phyloP scores from a whole-genome alignment of 2,113 vertebrate genomes.

The Neofelis nebulosa region DNA sequence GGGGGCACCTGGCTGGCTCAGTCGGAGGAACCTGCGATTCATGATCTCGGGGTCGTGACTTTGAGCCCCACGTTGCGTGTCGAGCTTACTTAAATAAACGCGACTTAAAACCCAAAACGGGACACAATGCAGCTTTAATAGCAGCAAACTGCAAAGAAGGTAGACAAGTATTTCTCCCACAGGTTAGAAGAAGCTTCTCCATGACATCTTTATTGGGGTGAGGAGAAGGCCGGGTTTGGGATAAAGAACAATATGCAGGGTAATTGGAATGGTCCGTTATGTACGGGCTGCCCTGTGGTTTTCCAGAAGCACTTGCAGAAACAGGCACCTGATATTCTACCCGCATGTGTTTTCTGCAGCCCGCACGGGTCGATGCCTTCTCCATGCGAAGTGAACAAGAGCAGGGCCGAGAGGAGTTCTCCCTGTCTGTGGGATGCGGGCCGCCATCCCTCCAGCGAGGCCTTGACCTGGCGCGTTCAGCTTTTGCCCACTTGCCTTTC shows the following conservation, averaged over 20 bases:
- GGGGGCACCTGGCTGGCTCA: too few species aligned
- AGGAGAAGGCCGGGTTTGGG: conserved; percentile 12
- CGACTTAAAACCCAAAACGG: neutral
- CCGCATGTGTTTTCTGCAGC: neutral
- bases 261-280: conserved; percentile 29
- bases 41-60: too few species aligned
- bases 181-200: conserved; percentile 1
- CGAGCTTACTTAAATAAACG: too few species aligned
- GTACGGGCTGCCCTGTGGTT: neutral
- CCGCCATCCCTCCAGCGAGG: conserved; percentile 1
- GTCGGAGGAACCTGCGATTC: too few species aligned
- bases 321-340: neutral
- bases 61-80: too few species aligned
- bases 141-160: conserved; percentile 7
- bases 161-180: neutral
- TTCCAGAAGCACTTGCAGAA: conserved; percentile 48
- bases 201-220: neutral
- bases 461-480: neutral
- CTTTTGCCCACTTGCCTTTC: neutral
- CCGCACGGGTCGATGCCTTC: conserved; percentile 3
- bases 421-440: neutral
- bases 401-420: neutral
- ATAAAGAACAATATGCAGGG: neutral
- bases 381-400: conserved; percentile 57
- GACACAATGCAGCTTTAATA: neutral